A percentile compares a stretch with the other conserved stretches of the same genome.
phyloP scores from a whole-genome alignment of 2,797 vertebrate genomes.

The Monodelphis domestica region DNA sequence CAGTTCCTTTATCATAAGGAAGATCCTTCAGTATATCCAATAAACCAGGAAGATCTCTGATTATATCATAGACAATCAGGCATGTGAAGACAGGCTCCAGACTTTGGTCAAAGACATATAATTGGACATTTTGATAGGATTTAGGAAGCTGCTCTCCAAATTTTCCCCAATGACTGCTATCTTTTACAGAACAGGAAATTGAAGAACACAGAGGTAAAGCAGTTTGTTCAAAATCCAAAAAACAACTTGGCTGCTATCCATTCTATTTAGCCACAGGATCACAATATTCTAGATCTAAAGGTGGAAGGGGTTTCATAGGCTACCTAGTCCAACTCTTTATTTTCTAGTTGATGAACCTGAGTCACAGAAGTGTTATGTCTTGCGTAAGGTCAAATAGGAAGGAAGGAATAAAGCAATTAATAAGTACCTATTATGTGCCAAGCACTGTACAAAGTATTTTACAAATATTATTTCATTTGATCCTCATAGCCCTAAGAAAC shows the following conservation, averaged over 20 bases:
- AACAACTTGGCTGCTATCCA: too few relatives aligned
- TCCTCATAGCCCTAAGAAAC: not conserved
- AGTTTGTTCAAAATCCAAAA: not conserved
- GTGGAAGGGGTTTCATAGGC: not conserved
- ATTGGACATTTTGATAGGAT: not conserved
- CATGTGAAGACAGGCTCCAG: not conserved
- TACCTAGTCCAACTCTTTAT: not conserved
- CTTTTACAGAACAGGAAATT: not conserved
- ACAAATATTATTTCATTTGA: not conserved
- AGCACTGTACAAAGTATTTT: not conserved
- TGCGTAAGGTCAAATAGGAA: not conserved
- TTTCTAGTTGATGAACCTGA: not conserved
- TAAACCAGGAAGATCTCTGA: not conserved
- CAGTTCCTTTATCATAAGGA: not conserved
- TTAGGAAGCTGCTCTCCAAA: not conserved
- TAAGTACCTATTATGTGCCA: not conserved
- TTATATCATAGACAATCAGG: not conserved
- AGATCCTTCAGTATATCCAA: not conserved
- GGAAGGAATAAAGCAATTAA: not conserved
- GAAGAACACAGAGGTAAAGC: not conserved
- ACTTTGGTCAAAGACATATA: not conserved
- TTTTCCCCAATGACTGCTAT: not conserved
- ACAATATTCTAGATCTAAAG: not conserved
- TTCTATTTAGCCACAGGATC: not conserved
- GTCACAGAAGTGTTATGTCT: not conserved